Percentiles rank a stretch among this genome's conserved stretches.
phyloP scores from a whole-genome alignment of 2,888 invertebrate genomes.

The Crossocerus cetratus region DNA sequence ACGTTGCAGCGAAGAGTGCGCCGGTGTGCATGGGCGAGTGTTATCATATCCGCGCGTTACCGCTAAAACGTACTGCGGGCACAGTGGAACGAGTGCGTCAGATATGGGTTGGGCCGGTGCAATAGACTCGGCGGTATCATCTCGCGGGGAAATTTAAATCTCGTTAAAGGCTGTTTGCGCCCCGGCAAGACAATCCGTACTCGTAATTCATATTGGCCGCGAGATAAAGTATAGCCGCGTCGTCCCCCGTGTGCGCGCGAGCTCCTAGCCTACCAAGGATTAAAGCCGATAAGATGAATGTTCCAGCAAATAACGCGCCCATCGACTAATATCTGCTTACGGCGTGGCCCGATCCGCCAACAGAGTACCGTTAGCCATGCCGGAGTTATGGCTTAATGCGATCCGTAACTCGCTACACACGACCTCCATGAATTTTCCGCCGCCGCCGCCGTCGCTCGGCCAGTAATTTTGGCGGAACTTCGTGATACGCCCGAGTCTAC shows the following conservation, averaged over 20 bases:
- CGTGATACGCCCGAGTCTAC: too few relatives aligned
- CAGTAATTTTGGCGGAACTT: too few relatives aligned
- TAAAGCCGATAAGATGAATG: not conserved
- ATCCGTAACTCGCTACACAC: not conserved
- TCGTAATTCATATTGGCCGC: not conserved
- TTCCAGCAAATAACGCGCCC: not conserved
- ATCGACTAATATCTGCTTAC: not conserved
- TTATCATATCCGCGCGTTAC: not conserved
- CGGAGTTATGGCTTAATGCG: not conserved
- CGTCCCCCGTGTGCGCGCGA: not conserved
- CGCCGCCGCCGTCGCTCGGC: too few relatives aligned
- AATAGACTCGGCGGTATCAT: not conserved
- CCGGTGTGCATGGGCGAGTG: not conserved
- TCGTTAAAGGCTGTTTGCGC: not conserved
- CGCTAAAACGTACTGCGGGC: not conserved
- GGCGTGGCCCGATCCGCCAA: not conserved
- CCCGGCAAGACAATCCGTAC: not conserved
- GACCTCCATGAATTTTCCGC: too few relatives aligned
- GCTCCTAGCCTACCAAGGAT: not conserved
- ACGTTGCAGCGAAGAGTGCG: not conserved
- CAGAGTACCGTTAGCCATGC: constrained; percentile 1
- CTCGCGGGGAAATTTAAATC: not conserved
- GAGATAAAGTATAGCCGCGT: not conserved
- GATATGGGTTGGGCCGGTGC: not conserved
- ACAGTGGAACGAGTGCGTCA: not conserved